Conservation (phyloP, 2,797 vertebrate species). For the Bradypus variegatus region DNA sequence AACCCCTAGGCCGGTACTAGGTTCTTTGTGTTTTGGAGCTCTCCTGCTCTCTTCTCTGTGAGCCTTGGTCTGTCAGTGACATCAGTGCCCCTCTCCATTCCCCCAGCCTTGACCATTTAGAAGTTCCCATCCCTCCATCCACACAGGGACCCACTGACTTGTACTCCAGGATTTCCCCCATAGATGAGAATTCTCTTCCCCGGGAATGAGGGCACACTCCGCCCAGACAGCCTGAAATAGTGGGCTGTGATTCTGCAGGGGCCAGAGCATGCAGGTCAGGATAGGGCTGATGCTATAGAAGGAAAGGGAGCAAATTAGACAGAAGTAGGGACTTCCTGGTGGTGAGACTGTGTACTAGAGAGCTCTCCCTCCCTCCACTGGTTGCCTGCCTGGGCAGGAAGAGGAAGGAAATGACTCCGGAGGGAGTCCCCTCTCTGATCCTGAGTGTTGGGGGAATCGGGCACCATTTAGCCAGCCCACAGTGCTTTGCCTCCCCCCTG, state of each 20-base stretch:
- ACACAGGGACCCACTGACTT: neutral
- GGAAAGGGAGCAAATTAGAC: conserved; percentile 23
- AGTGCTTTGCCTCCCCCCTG: neutral
- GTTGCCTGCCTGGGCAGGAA: neutral
- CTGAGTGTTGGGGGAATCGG: neutral
- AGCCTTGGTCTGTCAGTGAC: neutral
- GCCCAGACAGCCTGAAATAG: neutral
- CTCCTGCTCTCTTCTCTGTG: neutral
- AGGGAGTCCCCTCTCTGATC: neutral
- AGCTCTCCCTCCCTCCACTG: neutral
- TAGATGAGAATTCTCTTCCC: neutral
- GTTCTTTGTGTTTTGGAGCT: neutral
- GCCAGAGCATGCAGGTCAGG: neutral
- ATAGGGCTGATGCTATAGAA: neutral
- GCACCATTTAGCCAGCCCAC: neutral
- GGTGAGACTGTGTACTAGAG: neutral
- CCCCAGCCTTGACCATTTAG: neutral
- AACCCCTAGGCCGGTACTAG: neutral
- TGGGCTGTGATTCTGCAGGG: neutral
- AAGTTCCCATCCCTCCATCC: neutral
- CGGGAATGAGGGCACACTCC: neutral
- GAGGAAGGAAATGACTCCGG: conserved; percentile 2
- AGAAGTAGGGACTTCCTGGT: conserved; percentile 6
- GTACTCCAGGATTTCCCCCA: neutral
- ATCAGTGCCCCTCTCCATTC: neutral